These are phyloP conservation scores for Lophius piscatorius DNA, from an alignment of 2,113 vertebrate species.

Conservation along the genomic window DNA sequence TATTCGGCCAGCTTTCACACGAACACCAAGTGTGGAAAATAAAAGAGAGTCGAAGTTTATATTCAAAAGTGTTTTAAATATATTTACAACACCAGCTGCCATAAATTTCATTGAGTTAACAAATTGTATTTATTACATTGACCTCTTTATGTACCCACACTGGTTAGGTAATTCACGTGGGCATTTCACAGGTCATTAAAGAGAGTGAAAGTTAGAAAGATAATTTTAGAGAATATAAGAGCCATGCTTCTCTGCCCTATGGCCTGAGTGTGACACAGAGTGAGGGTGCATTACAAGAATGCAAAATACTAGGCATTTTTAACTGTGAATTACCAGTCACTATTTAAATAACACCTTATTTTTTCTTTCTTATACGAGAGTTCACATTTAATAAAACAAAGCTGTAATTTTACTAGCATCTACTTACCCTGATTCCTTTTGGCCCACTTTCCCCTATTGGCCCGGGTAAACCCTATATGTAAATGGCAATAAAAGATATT, in stretches of 20 bases:
- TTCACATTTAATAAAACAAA: conserved; percentile 4
- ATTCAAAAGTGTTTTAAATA: conserved; percentile 13
- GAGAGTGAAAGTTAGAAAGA: conserved; percentile 13
- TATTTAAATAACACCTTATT: conserved; percentile 1
- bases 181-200: conserved; percentile 38
- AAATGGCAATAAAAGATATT: conserved; percentile 49
- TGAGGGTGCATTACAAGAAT: conserved; percentile 1
- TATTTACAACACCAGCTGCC: conserved; percentile 30
- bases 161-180: conserved; percentile 34
- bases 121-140: conserved; percentile 37
- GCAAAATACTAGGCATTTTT: conserved; percentile 21
- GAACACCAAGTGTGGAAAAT: background rate
- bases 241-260: background rate
- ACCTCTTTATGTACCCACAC: conserved; percentile 20
- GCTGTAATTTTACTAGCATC: background rate
- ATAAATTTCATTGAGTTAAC: conserved; percentile 18
- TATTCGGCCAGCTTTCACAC: conserved; percentile 11
- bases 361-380: background rate
- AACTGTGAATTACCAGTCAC: too few relatives aligned
- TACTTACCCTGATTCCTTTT: conserved; percentile 92
- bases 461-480: conserved; percentile 92
- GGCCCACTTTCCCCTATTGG: conserved; percentile 89
- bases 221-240: background rate
- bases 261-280: background rate
- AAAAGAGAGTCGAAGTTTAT: background rate